phyloP scores from a whole-genome alignment of 1,140 invertebrate genomes.

The Cotesia vestalis region DNA sequence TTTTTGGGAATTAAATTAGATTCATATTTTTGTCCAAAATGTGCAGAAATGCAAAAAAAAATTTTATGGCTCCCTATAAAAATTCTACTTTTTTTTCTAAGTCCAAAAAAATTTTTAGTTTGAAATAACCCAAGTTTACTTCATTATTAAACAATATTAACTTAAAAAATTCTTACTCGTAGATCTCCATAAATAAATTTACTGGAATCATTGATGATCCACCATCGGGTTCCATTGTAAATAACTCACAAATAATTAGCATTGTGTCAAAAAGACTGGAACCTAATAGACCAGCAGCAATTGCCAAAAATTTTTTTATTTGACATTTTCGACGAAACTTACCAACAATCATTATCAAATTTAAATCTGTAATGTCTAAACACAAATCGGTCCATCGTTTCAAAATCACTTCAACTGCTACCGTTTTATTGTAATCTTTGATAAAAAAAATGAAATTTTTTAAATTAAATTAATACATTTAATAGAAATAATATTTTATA shows the following conservation, averaged over 20 bases:
- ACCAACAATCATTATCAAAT: slow-evolving; percentile 57
- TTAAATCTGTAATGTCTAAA: slow-evolving; percentile 53
- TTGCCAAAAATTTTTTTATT: slow-evolving; percentile 61
- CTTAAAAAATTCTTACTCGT: slow-evolving; percentile 56
- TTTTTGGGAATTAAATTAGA: too few species aligned
- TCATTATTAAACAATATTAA: too few species aligned
- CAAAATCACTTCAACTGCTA: slow-evolving; percentile 51
- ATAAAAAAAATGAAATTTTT: slow-evolving; percentile 15
- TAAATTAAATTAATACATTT: too few species aligned
- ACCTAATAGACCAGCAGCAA: slow-evolving; percentile 58
- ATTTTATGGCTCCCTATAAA: too few species aligned
- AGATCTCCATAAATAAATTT: slow-evolving; percentile 76
- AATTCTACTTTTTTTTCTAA: too few species aligned
- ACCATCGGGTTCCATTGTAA: slow-evolving; percentile 86
- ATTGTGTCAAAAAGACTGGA: slow-evolving; percentile 72
- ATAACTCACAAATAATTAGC: slow-evolving; percentile 81
- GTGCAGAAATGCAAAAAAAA: too few species aligned
- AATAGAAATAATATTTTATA: too few species aligned
- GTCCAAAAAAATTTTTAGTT: too few species aligned
- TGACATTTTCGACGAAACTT: slow-evolving; percentile 57
- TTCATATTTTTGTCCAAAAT: too few species aligned
- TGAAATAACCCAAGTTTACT: too few species aligned
- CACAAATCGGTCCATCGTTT: slow-evolving; percentile 58
- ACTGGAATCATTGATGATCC: slow-evolving; percentile 79
- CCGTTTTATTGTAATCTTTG: slow-evolving; percentile 58